Evolutionary conservation across 2,888 invertebrate genomes (phyloP).

Genomic region (Lithophane leautieri): DNA sequence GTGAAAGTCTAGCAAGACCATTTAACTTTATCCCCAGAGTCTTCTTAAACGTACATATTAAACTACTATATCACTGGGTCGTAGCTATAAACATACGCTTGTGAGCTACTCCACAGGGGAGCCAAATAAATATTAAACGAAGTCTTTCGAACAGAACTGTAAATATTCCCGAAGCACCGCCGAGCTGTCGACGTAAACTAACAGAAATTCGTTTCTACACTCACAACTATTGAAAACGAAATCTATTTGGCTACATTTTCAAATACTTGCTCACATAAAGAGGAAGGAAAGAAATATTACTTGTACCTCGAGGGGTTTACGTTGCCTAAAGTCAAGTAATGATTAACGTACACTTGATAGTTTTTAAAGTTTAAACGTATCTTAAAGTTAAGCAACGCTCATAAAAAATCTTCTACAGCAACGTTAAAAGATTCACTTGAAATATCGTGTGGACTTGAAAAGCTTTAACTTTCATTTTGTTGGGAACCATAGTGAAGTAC

Average conservation of each 20-base stretch:
- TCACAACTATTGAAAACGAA: conserved; percentile 9
- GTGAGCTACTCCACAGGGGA: conserved; percentile 2
- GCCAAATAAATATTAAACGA: conserved; percentile 37
- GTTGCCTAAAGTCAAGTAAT: not conserved
- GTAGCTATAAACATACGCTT: conserved; percentile 8
- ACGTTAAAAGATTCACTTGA: too few relatives aligned
- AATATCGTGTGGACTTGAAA: not conserved
- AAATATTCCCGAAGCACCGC: conserved; percentile 31
- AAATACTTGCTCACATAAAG: not conserved
- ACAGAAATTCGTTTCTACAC: conserved; percentile 14
- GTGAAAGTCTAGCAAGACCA: not conserved
- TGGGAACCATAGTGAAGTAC: not conserved
- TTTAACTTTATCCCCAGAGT: not conserved
- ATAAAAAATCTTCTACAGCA: too few relatives aligned
- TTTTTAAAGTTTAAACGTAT: too few relatives aligned
- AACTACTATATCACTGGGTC: conserved; percentile 7
- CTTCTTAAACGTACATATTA: conserved; percentile 24
- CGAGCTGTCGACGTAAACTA: conserved; percentile 45
- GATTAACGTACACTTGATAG: not conserved
- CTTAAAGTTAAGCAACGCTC: not conserved
- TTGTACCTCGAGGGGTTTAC: not conserved
- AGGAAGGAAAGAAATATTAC: not conserved
- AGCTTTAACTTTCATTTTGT: not conserved
- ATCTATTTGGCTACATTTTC: conserved; percentile 13
- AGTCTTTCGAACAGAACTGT: conserved; percentile 2